Evolutionary conservation across 2,888 invertebrate species (phyloP).

Genomic region (Brachycybe producta): DNA sequence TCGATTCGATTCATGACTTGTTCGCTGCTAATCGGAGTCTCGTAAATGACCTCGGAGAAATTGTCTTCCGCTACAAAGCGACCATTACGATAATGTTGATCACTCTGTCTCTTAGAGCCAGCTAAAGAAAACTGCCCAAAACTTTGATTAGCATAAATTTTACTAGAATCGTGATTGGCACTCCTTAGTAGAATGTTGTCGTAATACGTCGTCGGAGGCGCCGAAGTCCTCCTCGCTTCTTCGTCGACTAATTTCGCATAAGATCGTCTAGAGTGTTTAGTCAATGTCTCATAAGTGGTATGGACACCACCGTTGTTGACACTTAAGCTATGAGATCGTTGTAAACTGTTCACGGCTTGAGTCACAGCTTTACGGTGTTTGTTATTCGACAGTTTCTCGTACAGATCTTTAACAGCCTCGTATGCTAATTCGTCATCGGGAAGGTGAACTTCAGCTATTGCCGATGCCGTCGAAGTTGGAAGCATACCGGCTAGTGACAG

Average conservation of each 20-base stretch:
- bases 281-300: constrained; percentile 13
- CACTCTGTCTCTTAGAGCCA: too few species aligned
- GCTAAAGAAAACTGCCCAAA: too few species aligned
- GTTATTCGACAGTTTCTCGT: constrained; percentile 15
- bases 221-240: constrained; percentile 1
- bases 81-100: too few species aligned
- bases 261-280: background rate
- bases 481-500: background rate
- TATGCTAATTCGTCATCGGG: constrained; percentile 1
- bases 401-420: constrained; percentile 14
- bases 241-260: constrained; percentile 12
- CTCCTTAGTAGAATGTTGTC: too few species aligned
- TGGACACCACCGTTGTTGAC: background rate
- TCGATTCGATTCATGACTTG: too few species aligned
- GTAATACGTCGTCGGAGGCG: too few species aligned
- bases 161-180: too few species aligned
- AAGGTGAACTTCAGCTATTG: background rate
- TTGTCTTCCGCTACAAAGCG: too few species aligned
- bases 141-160: too few species aligned
- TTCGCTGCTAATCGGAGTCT: too few species aligned
- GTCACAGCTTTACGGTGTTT: constrained; percentile 3
- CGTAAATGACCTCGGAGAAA: too few species aligned
- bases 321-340: background rate
- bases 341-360: constrained; percentile 6
- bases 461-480: background rate